phyloP scores from a whole-genome alignment of 2,113 vertebrate species.

The Hoplias malabaricus region DNA sequence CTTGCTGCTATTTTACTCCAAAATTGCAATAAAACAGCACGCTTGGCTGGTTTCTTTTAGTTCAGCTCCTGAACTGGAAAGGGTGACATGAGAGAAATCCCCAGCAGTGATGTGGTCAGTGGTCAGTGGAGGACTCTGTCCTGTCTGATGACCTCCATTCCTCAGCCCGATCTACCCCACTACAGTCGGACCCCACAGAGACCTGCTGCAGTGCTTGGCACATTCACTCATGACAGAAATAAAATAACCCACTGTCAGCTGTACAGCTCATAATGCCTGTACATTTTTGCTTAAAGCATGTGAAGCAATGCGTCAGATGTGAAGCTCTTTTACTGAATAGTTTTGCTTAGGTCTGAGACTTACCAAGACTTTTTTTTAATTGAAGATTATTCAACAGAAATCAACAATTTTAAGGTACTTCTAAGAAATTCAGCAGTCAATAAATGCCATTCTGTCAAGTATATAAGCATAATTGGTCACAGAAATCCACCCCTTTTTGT shows the following conservation, averaged over 20 bases:
- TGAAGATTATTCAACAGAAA: background rate
- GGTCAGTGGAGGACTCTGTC: constrained; percentile 57
- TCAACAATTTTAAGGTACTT: background rate
- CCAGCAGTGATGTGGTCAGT: constrained; percentile 66
- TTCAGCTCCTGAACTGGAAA: constrained; percentile 71
- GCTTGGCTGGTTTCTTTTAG: constrained; percentile 72
- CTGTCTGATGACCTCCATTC: constrained; percentile 15
- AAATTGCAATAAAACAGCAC: constrained; percentile 63
- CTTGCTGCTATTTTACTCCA: constrained; percentile 69
- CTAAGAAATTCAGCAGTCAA: background rate
- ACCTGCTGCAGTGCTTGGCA: background rate
- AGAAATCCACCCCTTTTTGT: background rate
- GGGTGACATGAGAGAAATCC: constrained; percentile 60
- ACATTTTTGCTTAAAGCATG: background rate
- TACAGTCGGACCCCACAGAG: background rate
- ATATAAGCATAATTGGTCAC: background rate
- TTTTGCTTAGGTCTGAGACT: background rate
- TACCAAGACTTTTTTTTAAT: background rate
- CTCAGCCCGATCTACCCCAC: constrained; percentile 21
- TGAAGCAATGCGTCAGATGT: background rate
- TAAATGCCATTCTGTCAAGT: background rate
- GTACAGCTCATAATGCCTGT: background rate
- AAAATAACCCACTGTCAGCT: background rate
- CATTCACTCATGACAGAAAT: background rate
- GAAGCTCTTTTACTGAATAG: background rate